Evolutionary conservation across 1,140 invertebrate species (phyloP).

Genomic region (Drosophila tropicalis): DNA sequence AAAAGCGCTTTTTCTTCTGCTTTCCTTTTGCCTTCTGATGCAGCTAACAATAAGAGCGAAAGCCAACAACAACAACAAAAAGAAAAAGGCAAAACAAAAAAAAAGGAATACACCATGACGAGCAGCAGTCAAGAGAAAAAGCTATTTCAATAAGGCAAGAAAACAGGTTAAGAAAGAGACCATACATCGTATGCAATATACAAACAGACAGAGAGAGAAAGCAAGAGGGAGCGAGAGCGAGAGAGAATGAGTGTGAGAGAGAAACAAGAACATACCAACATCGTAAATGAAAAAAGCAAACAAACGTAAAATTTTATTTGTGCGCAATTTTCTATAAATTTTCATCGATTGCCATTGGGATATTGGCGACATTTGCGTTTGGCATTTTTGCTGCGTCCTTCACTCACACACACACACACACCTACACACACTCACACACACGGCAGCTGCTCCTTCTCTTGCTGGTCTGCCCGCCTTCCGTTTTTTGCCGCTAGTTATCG

Average conservation of each 20-base stretch:
- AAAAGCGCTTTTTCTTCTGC: conserved; percentile 55
- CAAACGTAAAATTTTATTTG: conserved; percentile 82
- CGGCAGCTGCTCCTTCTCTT: conserved; percentile 23
- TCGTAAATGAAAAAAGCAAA: conserved; percentile 81
- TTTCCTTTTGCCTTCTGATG: conserved; percentile 13
- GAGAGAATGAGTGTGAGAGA: conserved; percentile 16
- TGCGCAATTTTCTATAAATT: conserved; percentile 81
- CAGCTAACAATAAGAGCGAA: conserved; percentile 30
- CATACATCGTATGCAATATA: conserved; percentile 3
- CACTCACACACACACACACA: conserved; percentile 24
- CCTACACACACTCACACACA: conserved; percentile 9
- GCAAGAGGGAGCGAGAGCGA: neutral
- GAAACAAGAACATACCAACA: conserved; percentile 30
- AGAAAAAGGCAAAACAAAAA: too few species aligned
- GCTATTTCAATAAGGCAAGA: conserved; percentile 53
- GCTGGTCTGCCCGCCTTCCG: conserved; percentile 20
- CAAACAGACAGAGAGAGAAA: neutral
- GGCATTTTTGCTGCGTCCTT: conserved; percentile 74
- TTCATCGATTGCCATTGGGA: conserved; percentile 78
- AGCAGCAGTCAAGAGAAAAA: conserved; percentile 68
- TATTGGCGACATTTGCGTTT: conserved; percentile 82
- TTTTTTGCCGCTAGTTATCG: conserved; percentile 18
- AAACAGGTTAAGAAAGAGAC: conserved; percentile 48
- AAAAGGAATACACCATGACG: conserved; percentile 51
- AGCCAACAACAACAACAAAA: neutral